These are phyloP conservation scores for Hippocampus mohnikei DNA, from an alignment of 2,113 vertebrate genomes.

Conservation along the genomic window DNA sequence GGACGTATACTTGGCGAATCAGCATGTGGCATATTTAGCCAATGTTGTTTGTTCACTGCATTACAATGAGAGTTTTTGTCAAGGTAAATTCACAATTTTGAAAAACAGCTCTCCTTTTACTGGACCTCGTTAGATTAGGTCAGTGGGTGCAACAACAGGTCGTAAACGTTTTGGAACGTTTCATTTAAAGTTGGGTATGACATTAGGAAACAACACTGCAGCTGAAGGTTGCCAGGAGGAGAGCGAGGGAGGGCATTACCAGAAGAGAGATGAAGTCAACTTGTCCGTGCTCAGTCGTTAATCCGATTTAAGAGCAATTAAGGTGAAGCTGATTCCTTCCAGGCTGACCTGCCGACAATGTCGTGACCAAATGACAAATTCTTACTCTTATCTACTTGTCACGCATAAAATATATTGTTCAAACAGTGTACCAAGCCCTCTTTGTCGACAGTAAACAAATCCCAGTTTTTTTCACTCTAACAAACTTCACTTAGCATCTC, in stretches of 20 bases:
- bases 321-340: conserved; percentile 75
- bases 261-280: conserved; percentile 76
- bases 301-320: conserved; percentile 80
- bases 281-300: conserved; percentile 77
- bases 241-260: conserved; percentile 58
- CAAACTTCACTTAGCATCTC: too few species aligned
- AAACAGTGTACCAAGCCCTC: too few species aligned
- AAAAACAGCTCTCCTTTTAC: neutral
- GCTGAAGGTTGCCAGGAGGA: conserved; percentile 23
- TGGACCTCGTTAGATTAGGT: neutral
- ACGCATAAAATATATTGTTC: too few species aligned
- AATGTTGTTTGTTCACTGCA: too few species aligned
- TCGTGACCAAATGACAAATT: conserved; percentile 29
- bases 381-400: too few species aligned
- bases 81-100: neutral
- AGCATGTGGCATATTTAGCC: neutral
- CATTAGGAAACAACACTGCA: neutral
- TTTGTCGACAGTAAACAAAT: too few species aligned
- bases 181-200: neutral
- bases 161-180: neutral
- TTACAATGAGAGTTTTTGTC: too few species aligned
- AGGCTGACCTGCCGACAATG: too few species aligned
- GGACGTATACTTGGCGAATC: neutral
- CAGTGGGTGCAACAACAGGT: neutral
- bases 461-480: too few species aligned